Evolutionary conservation across 2,113 vertebrate species (phyloP).

Genomic region (Mesocricetus auratus): DNA sequence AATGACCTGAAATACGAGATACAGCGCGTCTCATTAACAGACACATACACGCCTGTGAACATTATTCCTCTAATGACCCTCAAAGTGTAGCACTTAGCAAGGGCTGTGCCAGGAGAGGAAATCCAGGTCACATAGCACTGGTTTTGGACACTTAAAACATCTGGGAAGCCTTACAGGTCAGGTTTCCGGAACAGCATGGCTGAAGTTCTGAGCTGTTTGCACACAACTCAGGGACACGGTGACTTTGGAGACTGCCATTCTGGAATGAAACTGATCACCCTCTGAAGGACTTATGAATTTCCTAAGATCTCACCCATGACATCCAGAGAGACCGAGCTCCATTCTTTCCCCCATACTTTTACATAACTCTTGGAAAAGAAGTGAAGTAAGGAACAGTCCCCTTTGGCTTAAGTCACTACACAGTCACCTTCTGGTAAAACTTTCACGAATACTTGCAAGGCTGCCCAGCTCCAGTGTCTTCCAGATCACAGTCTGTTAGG

Average conservation of each 20-base stretch:
- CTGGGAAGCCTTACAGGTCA: background rate
- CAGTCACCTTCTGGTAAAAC: background rate
- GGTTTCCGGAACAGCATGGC: background rate
- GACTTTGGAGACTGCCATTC: background rate
- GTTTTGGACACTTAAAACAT: background rate
- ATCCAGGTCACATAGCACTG: background rate
- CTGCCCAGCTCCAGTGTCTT: background rate
- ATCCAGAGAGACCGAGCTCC: background rate
- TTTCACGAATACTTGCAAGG: background rate
- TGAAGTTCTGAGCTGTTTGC: background rate
- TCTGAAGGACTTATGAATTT: background rate
- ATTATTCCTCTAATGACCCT: background rate
- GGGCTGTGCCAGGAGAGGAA: background rate
- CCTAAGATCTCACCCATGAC: background rate
- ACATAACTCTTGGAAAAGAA: background rate
- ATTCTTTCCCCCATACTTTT: background rate
- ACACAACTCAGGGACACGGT: background rate
- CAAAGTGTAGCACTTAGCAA: background rate
- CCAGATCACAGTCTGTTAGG: background rate
- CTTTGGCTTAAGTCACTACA: background rate
- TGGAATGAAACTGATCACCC: background rate
- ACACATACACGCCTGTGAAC: background rate
- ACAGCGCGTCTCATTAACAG: background rate
- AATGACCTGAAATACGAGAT: background rate
- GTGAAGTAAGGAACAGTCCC: background rate